Evolutionary conservation across 1,140 invertebrate species (phyloP).

Genomic region (Phymastichus coffea): DNA sequence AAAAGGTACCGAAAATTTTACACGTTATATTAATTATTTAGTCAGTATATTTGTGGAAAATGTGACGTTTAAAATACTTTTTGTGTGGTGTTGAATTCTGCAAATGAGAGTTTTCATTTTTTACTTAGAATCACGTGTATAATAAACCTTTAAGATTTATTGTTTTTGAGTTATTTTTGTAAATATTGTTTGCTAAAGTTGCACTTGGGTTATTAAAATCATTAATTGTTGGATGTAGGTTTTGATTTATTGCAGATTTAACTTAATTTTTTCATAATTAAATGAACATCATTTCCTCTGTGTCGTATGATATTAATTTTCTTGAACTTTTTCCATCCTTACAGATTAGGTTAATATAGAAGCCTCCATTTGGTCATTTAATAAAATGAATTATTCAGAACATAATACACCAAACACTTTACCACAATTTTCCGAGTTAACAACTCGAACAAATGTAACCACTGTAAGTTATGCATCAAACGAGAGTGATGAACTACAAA

Average conservation of each 20-base stretch:
- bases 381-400: slow-evolving; percentile 49
- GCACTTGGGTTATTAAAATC: no score
- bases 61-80: no score
- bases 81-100: no score
- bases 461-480: slow-evolving; percentile 35
- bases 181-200: no score
- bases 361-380: neutral
- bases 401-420: slow-evolving; percentile 40
- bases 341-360: neutral
- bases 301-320: neutral
- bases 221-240: no score
- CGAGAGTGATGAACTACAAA: slow-evolving; percentile 34
- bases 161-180: no score
- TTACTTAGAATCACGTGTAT: no score
- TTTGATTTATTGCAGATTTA: neutral
- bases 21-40: neutral
- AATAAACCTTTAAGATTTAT: no score
- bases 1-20: no score
- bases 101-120: no score
- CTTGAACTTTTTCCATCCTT: neutral
- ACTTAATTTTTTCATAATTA: neutral
- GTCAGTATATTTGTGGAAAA: neutral
- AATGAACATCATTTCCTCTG: no score
- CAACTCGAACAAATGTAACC: slow-evolving; percentile 35
- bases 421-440: slow-evolving; percentile 50